Conservation (phyloP, 2,113 vertebrate genomes). For the Tapirus terrestris region DNA sequence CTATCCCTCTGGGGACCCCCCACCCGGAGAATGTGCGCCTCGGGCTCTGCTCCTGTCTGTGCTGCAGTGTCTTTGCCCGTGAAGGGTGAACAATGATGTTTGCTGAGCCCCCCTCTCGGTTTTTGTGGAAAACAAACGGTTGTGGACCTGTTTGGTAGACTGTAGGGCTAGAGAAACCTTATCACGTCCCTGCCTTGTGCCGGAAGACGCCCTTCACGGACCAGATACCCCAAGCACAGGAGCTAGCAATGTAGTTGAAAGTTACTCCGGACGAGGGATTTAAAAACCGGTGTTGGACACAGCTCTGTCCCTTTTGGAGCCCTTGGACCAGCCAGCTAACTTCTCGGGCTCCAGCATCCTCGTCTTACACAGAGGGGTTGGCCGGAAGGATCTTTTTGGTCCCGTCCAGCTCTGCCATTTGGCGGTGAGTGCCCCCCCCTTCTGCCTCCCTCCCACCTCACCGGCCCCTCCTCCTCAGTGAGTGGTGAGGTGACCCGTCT, state of each 20-base stretch:
- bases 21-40: no score
- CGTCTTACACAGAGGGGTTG: background rate
- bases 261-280: rapidly evolving
- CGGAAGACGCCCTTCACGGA: background rate
- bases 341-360: background rate
- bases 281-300: no score
- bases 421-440: rapidly evolving
- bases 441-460: rapidly evolving
- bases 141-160: no score
- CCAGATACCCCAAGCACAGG: rapidly evolving
- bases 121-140: no score
- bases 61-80: background rate
- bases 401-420: background rate
- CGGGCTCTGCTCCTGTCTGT: rapidly evolving
- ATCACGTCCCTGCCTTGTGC: background rate
- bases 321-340: background rate
- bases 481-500: background rate
- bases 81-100: background rate
- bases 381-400: no score
- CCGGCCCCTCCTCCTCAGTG: rapidly evolving
- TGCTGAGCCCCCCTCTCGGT: background rate
- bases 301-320: background rate
- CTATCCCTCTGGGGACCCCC: background rate
- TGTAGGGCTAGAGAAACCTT: no score
- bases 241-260: rapidly evolving